Evolutionary conservation across 2,888 invertebrate genomes (phyloP).

Genomic region (Gortyna flavago): DNA sequence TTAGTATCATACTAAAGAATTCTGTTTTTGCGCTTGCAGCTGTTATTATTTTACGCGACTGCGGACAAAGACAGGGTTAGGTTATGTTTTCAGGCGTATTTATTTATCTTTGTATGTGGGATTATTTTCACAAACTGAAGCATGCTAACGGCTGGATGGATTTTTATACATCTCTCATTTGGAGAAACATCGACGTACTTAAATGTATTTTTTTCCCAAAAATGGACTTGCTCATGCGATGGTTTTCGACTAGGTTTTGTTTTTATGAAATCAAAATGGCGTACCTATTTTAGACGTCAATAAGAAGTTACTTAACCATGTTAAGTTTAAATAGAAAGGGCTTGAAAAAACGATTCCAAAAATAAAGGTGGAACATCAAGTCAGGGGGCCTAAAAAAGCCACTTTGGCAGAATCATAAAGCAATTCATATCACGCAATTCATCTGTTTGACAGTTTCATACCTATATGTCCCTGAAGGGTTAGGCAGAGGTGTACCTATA

Average conservation of each 20-base stretch:
- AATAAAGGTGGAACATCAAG: not conserved
- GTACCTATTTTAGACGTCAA: not conserved
- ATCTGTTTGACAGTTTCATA: no score
- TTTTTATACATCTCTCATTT: no score
- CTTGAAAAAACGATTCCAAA: not conserved
- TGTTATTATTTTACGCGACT: not conserved
- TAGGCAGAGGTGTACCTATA: no score
- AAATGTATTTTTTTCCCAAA: no score
- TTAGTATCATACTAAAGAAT: not conserved
- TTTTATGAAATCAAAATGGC: not conserved
- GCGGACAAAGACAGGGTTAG: not conserved
- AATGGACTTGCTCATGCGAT: not conserved
- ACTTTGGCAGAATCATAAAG: no score
- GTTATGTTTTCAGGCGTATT: not conserved
- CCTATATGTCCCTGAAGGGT: no score
- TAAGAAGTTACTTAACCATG: not conserved
- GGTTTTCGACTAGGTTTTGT: not conserved
- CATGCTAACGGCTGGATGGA: not conserved
- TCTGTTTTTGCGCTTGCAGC: not conserved
- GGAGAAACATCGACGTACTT: no score
- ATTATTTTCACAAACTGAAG: not conserved
- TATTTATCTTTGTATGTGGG: not conserved
- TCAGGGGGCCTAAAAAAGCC: no score
- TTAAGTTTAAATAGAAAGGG: not conserved
- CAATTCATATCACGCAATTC: no score